phyloP scores from a whole-genome alignment of 2,888 invertebrate species.

The Lutraria lutraria region DNA sequence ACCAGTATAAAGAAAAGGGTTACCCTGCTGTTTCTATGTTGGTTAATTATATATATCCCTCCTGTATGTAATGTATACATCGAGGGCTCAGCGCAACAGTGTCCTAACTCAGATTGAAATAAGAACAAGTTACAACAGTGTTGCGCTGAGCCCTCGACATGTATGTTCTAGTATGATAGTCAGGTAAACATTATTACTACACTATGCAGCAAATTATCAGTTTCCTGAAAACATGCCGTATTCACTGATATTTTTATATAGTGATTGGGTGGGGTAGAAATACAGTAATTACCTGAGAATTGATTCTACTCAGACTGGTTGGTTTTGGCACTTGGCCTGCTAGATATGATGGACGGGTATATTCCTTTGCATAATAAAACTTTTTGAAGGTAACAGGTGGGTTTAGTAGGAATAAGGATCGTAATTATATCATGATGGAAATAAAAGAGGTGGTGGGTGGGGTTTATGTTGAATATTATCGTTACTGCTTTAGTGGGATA shows the following conservation, averaged over 20 bases:
- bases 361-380: constrained; percentile 17
- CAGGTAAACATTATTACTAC: constrained; percentile 13
- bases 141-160: no score
- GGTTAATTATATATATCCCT: not conserved
- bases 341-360: constrained; percentile 11
- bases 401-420: not conserved
- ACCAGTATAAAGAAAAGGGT: not conserved
- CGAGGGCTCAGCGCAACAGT: no score
- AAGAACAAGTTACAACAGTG: no score
- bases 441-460: not conserved
- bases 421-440: not conserved
- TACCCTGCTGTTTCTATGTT: not conserved
- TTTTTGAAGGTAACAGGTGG: constrained; percentile 10
- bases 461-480: not conserved
- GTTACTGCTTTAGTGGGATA: not conserved
- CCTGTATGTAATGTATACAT: no score
- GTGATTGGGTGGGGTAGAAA: constrained; percentile 32
- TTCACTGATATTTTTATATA: constrained; percentile 24
- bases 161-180: not conserved
- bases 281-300: constrained; percentile 38
- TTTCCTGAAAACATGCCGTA: constrained; percentile 47
- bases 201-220: constrained; percentile 4
- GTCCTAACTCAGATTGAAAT: no score
- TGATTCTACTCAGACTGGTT: constrained; percentile 18
- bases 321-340: constrained; percentile 37